Evolutionary conservation across 1,140 invertebrate genomes (phyloP).

Genomic region (Achatina immaculata): DNA sequence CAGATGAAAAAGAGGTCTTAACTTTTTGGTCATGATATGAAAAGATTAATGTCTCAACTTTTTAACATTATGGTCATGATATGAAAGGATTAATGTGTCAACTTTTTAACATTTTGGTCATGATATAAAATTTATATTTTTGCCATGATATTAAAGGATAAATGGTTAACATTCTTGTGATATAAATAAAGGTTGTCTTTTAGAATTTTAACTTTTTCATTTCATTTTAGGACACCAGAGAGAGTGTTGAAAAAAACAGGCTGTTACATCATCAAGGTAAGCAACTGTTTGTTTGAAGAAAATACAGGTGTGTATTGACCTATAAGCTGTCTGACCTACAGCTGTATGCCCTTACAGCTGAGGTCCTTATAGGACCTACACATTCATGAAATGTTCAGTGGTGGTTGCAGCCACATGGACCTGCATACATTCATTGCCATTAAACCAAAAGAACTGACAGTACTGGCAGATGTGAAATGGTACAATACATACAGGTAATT

Average conservation of each 20-base stretch:
- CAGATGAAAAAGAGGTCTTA: too few species aligned
- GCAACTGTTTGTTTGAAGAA: background rate
- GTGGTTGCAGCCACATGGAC: too few species aligned
- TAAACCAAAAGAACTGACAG: too few species aligned
- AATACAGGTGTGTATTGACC: background rate
- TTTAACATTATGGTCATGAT: background rate
- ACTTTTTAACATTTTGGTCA: background rate
- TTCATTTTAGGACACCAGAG: slow-evolving; percentile 42
- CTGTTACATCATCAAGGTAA: slow-evolving; percentile 44
- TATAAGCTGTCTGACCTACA: background rate
- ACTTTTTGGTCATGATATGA: background rate
- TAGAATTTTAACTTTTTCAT: background rate
- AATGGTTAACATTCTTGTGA: background rate
- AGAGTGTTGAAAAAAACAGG: slow-evolving; percentile 42
- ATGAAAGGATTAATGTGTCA: background rate
- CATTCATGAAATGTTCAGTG: too few species aligned
- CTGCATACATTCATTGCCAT: too few species aligned
- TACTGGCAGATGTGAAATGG: too few species aligned
- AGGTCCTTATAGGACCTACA: too few species aligned
- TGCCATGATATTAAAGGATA: background rate
- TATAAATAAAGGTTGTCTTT: background rate
- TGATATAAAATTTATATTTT: background rate
- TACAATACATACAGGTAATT: too few species aligned
- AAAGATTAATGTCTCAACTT: background rate
- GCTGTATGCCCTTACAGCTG: too few species aligned